phyloP scores from a whole-genome alignment of 2,797 vertebrate genomes.

The Myotis daubentonii region DNA sequence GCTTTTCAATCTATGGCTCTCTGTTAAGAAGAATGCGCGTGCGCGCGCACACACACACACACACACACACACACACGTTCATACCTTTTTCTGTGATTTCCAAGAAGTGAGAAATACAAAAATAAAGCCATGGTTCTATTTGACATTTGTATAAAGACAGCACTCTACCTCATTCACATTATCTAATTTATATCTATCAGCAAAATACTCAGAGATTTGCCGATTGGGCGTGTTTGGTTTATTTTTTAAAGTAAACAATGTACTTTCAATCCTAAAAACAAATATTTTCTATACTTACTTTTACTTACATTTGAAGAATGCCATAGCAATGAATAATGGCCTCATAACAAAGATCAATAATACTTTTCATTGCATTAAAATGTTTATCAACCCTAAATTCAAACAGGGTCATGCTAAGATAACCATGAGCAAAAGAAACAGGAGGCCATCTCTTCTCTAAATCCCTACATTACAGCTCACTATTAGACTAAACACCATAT shows the following conservation, averaged over 20 bases:
- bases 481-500: not conserved
- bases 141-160: not conserved
- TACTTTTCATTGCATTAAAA: not conserved
- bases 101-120: not conserved
- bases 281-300: slow-evolving; percentile 19
- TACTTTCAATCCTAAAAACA: slow-evolving; percentile 38
- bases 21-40: not conserved
- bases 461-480: not conserved
- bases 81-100: not conserved
- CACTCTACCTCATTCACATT: not conserved
- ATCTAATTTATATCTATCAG: not conserved
- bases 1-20: not conserved
- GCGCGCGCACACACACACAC: not conserved
- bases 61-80: not conserved
- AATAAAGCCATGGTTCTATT: not conserved
- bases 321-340: not conserved
- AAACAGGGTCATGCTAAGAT: not conserved
- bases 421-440: not conserved
- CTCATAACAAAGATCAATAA: not conserved
- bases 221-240: not conserved
- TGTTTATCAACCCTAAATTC: slow-evolving; percentile 14
- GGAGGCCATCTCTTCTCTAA: not conserved
- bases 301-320: not conserved
- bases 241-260: not conserved
- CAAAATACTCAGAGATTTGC: not conserved